Evolutionary conservation across 2,888 invertebrate genomes (phyloP).

Genomic region (Stenichneumon culpator): DNA sequence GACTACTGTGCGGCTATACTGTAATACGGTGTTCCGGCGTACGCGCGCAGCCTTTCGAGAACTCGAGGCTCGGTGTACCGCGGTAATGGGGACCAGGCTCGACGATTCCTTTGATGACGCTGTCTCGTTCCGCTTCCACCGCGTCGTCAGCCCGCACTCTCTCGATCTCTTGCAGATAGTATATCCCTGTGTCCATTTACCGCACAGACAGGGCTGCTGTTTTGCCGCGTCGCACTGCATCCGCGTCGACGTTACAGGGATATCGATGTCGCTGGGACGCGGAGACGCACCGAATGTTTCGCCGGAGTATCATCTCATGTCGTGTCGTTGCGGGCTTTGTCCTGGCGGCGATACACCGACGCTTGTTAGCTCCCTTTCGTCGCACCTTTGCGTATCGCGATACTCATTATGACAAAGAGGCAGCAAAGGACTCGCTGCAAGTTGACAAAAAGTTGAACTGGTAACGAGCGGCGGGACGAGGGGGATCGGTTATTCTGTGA

Average conservation of each 20-base stretch:
- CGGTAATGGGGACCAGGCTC: slow-evolving; percentile 51
- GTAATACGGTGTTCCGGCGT: slow-evolving; percentile 24
- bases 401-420: not conserved
- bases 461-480: not conserved
- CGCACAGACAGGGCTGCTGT: slow-evolving; percentile 5
- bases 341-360: not conserved
- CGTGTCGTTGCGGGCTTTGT: not conserved
- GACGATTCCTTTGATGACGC: slow-evolving; percentile 63
- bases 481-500: slow-evolving; percentile 5
- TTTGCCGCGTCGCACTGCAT: slow-evolving; percentile 23
- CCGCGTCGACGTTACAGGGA: slow-evolving; percentile 44
- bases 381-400: not conserved
- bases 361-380: not conserved
- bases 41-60: slow-evolving; percentile 12
- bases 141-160: slow-evolving; percentile 3
- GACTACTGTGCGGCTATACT: slow-evolving; percentile 57
- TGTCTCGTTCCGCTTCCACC: slow-evolving; percentile 20
- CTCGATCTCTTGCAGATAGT: slow-evolving; percentile 13
- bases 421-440: not conserved
- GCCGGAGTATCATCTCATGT: not conserved
- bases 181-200: slow-evolving; percentile 44
- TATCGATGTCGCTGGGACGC: slow-evolving; percentile 56
- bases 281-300: not conserved
- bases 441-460: not conserved
- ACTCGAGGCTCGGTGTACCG: slow-evolving; percentile 34